Evolutionary conservation across 2,888 invertebrate genomes (phyloP).

Genomic region (Stenoptilia bipunctidactyla): DNA sequence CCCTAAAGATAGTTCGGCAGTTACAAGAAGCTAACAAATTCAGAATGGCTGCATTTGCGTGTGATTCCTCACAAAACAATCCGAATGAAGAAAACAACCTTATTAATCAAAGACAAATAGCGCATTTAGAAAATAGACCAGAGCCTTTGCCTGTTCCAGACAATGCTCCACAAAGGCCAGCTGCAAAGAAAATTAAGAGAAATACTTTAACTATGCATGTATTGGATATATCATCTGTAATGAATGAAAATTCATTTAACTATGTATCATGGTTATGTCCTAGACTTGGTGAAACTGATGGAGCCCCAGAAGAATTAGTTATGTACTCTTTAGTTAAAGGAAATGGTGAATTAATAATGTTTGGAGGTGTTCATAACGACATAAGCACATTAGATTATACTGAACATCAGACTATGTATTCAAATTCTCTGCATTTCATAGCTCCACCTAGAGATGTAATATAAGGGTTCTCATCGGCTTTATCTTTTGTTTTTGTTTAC

Average conservation of each 20-base stretch:
- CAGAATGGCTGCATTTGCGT: constrained; percentile 66
- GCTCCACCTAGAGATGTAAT: constrained; percentile 79
- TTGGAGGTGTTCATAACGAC: constrained; percentile 94
- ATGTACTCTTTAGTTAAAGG: constrained; percentile 91
- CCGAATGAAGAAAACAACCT: constrained; percentile 54
- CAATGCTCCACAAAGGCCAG: constrained; percentile 45
- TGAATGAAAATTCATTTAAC: constrained; percentile 74
- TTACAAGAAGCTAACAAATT: constrained; percentile 63
- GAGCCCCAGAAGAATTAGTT: constrained; percentile 89
- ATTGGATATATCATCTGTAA: constrained; percentile 82
- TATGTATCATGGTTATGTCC: constrained; percentile 78
- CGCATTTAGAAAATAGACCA: constrained; percentile 49
- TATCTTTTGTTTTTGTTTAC: neutral
- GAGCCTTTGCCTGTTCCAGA: constrained; percentile 39
- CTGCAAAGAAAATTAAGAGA: constrained; percentile 70
- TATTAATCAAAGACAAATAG: constrained; percentile 59
- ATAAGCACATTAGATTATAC: constrained; percentile 70
- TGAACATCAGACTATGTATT: constrained; percentile 76
- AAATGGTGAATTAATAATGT: constrained; percentile 93
- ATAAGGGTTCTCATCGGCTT: constrained; percentile 27
- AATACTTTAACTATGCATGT: constrained; percentile 87
- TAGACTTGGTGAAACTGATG: constrained; percentile 75
- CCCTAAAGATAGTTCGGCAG: constrained; percentile 58
- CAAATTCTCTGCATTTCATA: constrained; percentile 83
- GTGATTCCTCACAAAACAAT: constrained; percentile 42